phyloP scores from a whole-genome alignment of 2,113 vertebrate genomes.

The Saimiri boliviensis region DNA sequence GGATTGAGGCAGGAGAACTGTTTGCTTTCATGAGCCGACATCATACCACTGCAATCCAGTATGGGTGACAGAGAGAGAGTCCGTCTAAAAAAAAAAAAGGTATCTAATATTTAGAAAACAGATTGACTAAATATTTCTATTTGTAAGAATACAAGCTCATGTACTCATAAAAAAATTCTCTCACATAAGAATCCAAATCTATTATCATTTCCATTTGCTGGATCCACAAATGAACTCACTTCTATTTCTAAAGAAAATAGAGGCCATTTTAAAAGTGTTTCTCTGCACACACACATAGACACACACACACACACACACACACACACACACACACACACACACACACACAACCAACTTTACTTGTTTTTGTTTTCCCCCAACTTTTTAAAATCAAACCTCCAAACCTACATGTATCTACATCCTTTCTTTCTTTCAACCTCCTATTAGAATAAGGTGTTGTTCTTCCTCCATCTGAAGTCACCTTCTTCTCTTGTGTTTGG shows the following conservation, averaged over 20 bases:
- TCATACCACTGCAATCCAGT: too few species aligned
- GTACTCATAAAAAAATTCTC: not conserved
- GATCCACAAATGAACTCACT: not conserved
- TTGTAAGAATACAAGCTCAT: not conserved
- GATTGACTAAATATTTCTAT: not conserved
- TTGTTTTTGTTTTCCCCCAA: not conserved
- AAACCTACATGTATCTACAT: not conserved
- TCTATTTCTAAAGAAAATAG: not conserved
- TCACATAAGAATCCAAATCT: not conserved
- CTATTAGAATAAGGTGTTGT: not conserved
- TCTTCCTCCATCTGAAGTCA: not conserved
- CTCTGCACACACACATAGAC: not conserved
- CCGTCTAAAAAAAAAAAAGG: too few species aligned
- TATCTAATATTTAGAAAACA: not conserved
- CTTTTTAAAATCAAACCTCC: not conserved
- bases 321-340: not conserved
- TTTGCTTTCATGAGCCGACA: too few species aligned
- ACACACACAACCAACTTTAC: not conserved
- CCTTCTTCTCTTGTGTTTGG: not conserved
- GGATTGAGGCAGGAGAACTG: too few species aligned
- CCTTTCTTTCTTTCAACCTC: not conserved
- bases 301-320: not conserved
- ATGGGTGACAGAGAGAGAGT: too few species aligned
- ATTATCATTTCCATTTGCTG: not conserved
- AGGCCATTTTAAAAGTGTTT: not conserved